Evolutionary conservation across 2,888 invertebrate species (phyloP).

Genomic region (Horisme vitalbata): DNA sequence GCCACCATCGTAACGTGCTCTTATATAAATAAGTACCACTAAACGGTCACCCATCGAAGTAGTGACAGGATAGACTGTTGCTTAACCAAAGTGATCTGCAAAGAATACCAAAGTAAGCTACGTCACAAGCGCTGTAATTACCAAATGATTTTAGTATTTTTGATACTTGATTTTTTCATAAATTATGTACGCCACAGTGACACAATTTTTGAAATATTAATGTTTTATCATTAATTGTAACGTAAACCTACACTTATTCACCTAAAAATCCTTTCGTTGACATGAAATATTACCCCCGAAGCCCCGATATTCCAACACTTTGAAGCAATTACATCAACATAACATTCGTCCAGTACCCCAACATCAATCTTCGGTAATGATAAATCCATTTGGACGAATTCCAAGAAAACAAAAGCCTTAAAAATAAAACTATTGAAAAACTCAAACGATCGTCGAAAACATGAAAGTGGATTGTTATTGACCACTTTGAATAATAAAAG

Average conservation of each 20-base stretch:
- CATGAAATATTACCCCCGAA: background rate
- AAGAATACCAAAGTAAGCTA: too few species aligned
- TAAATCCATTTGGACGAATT: constrained; percentile 64
- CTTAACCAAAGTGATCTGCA: too few species aligned
- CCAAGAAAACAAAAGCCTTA: constrained; percentile 66
- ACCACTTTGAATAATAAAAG: constrained; percentile 3
- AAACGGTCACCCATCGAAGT: too few species aligned
- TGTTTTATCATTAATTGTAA: too few species aligned
- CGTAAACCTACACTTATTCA: background rate
- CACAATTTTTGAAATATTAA: too few species aligned
- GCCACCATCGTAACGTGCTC: too few species aligned
- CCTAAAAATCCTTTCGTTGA: background rate
- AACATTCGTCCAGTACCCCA: constrained; percentile 48
- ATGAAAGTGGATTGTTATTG: constrained; percentile 24
- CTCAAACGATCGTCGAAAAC: constrained; percentile 32
- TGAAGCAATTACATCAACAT: constrained; percentile 43
- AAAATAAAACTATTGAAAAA: constrained; percentile 59
- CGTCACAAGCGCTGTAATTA: too few species aligned
- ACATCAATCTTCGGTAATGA: constrained; percentile 62
- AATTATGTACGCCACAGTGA: too few species aligned
- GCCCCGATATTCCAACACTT: constrained; percentile 23
- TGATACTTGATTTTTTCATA: too few species aligned
- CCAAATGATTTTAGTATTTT: too few species aligned
- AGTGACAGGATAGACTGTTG: too few species aligned
- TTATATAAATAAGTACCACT: too few species aligned